phyloP scores from a whole-genome alignment of 2,888 invertebrate species.

The Dendrolimus houi region DNA sequence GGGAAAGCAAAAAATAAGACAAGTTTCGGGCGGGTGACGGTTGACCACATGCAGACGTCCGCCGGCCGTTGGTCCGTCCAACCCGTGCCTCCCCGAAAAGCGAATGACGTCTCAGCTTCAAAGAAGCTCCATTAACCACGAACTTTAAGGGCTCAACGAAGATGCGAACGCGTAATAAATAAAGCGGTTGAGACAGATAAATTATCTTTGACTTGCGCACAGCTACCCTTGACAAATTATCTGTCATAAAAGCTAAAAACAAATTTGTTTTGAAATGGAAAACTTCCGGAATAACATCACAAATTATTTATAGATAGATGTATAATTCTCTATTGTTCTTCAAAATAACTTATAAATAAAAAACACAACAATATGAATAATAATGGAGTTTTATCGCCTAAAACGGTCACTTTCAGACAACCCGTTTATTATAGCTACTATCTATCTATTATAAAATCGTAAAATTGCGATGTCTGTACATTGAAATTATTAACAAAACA shows the following conservation, averaged over 20 bases:
- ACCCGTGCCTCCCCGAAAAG: slow-evolving; percentile 14
- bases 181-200: slow-evolving; percentile 73
- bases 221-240: slow-evolving; percentile 70
- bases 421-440: no score
- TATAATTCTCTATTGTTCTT: no score
- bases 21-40: slow-evolving; percentile 19
- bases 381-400: no score
- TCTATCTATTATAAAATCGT: no score
- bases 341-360: no score
- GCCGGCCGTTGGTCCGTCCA: neutral
- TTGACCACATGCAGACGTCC: slow-evolving; percentile 40
- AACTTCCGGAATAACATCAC: slow-evolving; percentile 55
- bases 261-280: slow-evolving; percentile 64
- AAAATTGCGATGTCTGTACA: no score
- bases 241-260: slow-evolving; percentile 71
- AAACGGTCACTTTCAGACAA: no score
- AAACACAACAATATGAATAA: no score
- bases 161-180: slow-evolving; percentile 72
- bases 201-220: slow-evolving; percentile 72
- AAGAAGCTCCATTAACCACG: slow-evolving; percentile 67
- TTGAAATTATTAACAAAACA: no score
- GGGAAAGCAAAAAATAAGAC: slow-evolving; percentile 40
- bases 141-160: slow-evolving; percentile 66
- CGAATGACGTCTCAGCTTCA: slow-evolving; percentile 55
- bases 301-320: slow-evolving; percentile 29